Evolutionary conservation across 2,113 vertebrate species (phyloP).

Genomic region (Cyanoramphus novaezelandiae): DNA sequence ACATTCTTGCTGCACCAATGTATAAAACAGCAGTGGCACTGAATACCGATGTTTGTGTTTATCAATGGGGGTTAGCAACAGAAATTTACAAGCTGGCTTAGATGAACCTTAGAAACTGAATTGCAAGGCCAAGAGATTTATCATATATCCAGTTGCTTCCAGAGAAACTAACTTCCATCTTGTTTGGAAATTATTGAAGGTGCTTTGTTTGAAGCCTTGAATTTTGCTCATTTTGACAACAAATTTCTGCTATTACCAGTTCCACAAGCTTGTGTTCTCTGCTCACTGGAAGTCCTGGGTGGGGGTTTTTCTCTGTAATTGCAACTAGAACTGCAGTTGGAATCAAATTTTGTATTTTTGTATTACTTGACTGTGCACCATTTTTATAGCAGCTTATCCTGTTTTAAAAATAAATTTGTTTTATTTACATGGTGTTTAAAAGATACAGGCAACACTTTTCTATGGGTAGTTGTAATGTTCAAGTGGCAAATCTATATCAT

Average conservation of each 20-base stretch:
- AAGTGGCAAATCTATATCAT: slow-evolving; percentile 57
- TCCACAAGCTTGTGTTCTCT: slow-evolving; percentile 47
- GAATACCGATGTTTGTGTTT: background rate
- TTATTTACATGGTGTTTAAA: slow-evolving; percentile 79
- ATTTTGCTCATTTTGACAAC: slow-evolving; percentile 65
- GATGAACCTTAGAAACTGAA: slow-evolving; percentile 25
- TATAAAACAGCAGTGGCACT: background rate
- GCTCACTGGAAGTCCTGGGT: slow-evolving; percentile 60
- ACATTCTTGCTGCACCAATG: background rate
- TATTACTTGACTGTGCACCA: slow-evolving; percentile 80
- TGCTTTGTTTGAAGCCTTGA: slow-evolving; percentile 52
- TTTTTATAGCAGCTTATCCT: slow-evolving; percentile 81
- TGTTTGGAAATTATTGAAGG: slow-evolving; percentile 29
- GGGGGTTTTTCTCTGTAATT: slow-evolving; percentile 70
- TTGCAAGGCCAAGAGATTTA: slow-evolving; percentile 27
- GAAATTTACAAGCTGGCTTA: slow-evolving; percentile 13
- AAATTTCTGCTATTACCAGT: slow-evolving; percentile 46
- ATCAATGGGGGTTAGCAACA: background rate
- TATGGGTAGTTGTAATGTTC: slow-evolving; percentile 72
- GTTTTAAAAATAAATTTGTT: slow-evolving; percentile 79
- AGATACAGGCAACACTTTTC: slow-evolving; percentile 65
- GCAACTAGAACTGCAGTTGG: slow-evolving; percentile 74
- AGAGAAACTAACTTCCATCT: slow-evolving; percentile 35
- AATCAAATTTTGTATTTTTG: slow-evolving; percentile 84
- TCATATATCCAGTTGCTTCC: background rate